phyloP scores from a whole-genome alignment of 2,113 vertebrate species.

The Bettongia penicillata region DNA sequence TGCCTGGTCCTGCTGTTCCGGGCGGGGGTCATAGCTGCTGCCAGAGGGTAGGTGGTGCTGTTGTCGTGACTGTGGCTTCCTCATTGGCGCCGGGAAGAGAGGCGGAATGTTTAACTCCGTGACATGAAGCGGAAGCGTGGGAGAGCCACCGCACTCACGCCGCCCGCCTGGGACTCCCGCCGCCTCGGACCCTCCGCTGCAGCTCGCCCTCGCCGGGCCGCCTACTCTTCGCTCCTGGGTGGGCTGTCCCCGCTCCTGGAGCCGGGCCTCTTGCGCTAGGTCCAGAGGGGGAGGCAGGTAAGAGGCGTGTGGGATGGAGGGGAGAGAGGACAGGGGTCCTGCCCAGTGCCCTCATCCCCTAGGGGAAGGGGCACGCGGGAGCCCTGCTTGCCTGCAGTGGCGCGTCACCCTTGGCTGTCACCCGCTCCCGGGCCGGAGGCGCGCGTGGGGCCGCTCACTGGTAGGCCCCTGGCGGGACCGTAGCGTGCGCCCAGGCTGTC shows the following conservation, averaged over 20 bases:
- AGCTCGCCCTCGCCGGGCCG: conserved; percentile 39
- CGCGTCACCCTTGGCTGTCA: background rate
- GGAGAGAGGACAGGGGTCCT: background rate
- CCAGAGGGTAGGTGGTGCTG: conserved; percentile 78
- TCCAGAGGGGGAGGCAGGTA: conserved; percentile 63
- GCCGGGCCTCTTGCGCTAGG: conserved; percentile 56
- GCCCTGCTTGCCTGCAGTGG: background rate
- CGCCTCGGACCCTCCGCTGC: conserved; percentile 52
- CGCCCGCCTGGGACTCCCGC: conserved; percentile 37
- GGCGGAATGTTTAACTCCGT: conserved; percentile 78
- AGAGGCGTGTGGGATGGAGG: background rate
- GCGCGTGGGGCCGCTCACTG: background rate
- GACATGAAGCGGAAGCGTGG: conserved; percentile 80
- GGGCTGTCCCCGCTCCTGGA: conserved; percentile 19
- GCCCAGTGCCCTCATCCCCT: background rate
- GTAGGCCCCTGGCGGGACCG: background rate
- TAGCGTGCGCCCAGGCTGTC: background rate
- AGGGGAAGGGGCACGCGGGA: background rate
- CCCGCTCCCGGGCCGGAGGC: background rate
- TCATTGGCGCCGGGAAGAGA: conserved; percentile 79
- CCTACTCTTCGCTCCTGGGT: conserved; percentile 38
- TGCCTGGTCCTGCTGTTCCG: conserved; percentile 33
- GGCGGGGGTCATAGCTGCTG: conserved; percentile 29
- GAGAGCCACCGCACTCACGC: conserved; percentile 66
- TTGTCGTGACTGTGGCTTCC: conserved; percentile 60